These are phyloP conservation scores for Drosophila nikananu DNA, from an alignment of 1,140 invertebrate species.

Conservation along the genomic window DNA sequence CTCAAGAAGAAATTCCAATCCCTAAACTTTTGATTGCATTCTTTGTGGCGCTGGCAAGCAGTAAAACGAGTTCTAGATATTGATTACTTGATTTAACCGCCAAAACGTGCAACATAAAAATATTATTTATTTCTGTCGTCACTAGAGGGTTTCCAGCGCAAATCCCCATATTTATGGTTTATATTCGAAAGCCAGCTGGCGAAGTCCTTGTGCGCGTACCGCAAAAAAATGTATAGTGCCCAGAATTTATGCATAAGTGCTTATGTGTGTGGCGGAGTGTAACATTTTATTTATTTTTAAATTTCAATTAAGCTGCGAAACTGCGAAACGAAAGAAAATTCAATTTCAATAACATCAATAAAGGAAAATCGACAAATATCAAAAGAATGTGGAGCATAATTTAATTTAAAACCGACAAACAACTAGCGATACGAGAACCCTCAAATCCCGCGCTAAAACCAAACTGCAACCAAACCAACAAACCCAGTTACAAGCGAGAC, in stretches of 20 bases:
- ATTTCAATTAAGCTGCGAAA: conserved; percentile 7
- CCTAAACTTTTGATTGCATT: conserved; percentile 45
- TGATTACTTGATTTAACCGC: conserved; percentile 25
- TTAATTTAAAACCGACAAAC: conserved; percentile 25
- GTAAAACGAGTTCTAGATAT: conserved; percentile 21
- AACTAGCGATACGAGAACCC: conserved; percentile 15
- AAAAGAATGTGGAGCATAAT: conserved; percentile 37
- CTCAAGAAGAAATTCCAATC: conserved; percentile 16
- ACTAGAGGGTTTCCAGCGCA: neutral
- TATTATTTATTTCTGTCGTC: conserved; percentile 21
- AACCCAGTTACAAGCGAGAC: conserved; percentile 41
- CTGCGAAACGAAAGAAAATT: conserved; percentile 23
- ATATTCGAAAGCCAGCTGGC: neutral
- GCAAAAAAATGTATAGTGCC: neutral
- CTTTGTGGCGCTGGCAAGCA: conserved; percentile 4
- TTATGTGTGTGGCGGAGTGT: neutral
- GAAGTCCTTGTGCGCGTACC: neutral
- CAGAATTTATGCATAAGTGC: neutral
- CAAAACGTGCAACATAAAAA: conserved; percentile 22
- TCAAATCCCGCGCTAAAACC: conserved; percentile 20
- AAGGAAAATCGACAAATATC: conserved; percentile 27
- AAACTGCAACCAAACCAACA: conserved; percentile 46
- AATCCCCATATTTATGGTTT: conserved; percentile 21
- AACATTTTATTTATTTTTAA: conserved; percentile 14
- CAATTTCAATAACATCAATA: conserved; percentile 30